Percentiles rank a stretch among this genome's conserved stretches.
These are phyloP conservation scores for Cerceris rybyensis DNA, from an alignment of 2,888 invertebrate species.

Conservation along the genomic window DNA sequence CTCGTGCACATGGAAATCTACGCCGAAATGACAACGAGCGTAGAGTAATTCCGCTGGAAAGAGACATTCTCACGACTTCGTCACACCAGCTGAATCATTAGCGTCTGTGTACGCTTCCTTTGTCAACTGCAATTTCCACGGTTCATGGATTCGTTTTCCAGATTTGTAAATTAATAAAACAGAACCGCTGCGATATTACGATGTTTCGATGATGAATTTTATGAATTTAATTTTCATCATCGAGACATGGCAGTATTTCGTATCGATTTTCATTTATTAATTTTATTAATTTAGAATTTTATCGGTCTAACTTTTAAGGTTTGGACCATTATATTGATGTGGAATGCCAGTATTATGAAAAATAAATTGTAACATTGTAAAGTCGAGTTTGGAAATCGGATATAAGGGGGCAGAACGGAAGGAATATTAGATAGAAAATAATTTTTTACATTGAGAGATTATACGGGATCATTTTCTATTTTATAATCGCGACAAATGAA, in stretches of 20 bases:
- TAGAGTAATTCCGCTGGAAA: slow-evolving; percentile 14
- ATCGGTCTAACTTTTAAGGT: neutral
- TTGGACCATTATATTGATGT: neutral
- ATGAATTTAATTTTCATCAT: no score
- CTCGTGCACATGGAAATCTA: slow-evolving; percentile 1
- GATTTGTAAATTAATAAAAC: neutral
- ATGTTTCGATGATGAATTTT: neutral
- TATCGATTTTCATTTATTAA: no score
- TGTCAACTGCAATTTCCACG: slow-evolving; percentile 4
- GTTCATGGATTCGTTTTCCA: neutral
- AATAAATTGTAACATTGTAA: neutral
- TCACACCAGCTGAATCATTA: slow-evolving; percentile 22
- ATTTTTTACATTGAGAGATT: no score
- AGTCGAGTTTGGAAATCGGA: no score
- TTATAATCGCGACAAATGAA: slow-evolving; percentile 4
- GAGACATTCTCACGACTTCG: slow-evolving; percentile 11
- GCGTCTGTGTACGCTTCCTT: slow-evolving; percentile 26
- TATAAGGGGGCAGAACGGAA: no score
- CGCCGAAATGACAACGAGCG: slow-evolving; percentile 1
- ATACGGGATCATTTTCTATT: neutral
- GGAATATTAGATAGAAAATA: no score
- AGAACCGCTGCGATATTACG: neutral
- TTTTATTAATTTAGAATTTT: no score
- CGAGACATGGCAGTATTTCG: no score
- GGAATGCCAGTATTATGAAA: neutral